Evolutionary conservation across 2,888 invertebrate genomes (phyloP).

Genomic region (Mystacides longicornis): DNA sequence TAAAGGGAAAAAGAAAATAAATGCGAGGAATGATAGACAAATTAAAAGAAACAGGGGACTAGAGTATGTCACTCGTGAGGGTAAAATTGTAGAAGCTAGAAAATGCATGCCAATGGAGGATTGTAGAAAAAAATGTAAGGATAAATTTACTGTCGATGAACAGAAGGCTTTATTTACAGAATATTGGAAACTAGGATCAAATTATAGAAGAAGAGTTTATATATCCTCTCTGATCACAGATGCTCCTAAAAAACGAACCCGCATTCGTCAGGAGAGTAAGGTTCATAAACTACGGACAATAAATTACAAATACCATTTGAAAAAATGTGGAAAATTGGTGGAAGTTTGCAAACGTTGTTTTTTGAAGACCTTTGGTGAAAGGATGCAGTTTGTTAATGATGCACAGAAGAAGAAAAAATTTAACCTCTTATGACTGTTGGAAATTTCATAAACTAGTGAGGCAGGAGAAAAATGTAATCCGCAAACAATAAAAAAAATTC

Average conservation of each 20-base stretch:
- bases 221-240: background rate
- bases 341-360: conserved; percentile 3
- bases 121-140: background rate
- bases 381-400: background rate
- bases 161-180: background rate
- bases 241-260: background rate
- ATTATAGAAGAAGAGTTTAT: background rate
- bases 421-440: too few relatives aligned
- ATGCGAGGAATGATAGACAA: too few relatives aligned
- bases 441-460: too few relatives aligned
- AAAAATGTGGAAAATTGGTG: background rate
- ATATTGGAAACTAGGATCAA: background rate
- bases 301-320: background rate
- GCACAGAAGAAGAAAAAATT: background rate
- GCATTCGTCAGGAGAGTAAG: background rate
- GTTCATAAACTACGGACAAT: background rate
- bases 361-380: background rate
- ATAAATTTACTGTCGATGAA: background rate
- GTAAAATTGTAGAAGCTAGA: too few relatives aligned
- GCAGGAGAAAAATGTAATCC: too few relatives aligned
- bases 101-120: too few relatives aligned
- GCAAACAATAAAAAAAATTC: too few relatives aligned
- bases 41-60: too few relatives aligned
- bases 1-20: too few relatives aligned
- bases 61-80: too few relatives aligned